Evolutionary conservation across 2,797 vertebrate species (phyloP).

Genomic region (Delichon dasypus): DNA sequence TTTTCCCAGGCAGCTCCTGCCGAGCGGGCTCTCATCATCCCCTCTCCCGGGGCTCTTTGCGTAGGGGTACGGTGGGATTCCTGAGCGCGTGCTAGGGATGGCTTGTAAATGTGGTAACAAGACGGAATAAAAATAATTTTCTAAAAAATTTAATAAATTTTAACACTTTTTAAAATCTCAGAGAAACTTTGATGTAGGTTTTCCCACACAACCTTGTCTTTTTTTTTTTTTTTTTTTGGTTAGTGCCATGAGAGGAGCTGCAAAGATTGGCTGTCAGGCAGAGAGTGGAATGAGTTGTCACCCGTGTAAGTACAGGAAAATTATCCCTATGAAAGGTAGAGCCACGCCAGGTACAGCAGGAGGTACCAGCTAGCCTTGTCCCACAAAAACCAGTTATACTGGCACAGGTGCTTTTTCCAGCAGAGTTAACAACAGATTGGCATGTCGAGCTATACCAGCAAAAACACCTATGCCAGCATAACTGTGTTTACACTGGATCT

Average conservation of each 20-base stretch:
- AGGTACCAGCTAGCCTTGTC: neutral
- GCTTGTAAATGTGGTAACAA: rapidly evolving
- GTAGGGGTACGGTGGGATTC: rapidly evolving
- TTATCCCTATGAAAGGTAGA: neutral
- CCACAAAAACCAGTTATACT: neutral
- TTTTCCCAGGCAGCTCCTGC: rapidly evolving
- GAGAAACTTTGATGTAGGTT: neutral
- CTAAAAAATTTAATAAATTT: rapidly evolving
- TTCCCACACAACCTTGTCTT: rapidly evolving
- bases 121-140: neutral
- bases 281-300: neutral
- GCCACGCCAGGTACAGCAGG: neutral
- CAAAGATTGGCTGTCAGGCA: neutral
- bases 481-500: neutral
- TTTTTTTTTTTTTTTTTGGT: too few species aligned
- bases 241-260: neutral
- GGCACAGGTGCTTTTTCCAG: neutral
- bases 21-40: rapidly evolving
- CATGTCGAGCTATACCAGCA: neutral
- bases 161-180: neutral
- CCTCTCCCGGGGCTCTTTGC: rapidly evolving
- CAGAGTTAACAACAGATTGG: neutral
- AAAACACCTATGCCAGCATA: neutral
- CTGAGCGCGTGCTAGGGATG: rapidly evolving
- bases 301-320: neutral